Percentiles rank a stretch among this genome's conserved stretches.
These are phyloP conservation scores for Pimpla rufipes DNA, from an alignment of 2,888 invertebrate genomes.

Conservation along the genomic window DNA sequence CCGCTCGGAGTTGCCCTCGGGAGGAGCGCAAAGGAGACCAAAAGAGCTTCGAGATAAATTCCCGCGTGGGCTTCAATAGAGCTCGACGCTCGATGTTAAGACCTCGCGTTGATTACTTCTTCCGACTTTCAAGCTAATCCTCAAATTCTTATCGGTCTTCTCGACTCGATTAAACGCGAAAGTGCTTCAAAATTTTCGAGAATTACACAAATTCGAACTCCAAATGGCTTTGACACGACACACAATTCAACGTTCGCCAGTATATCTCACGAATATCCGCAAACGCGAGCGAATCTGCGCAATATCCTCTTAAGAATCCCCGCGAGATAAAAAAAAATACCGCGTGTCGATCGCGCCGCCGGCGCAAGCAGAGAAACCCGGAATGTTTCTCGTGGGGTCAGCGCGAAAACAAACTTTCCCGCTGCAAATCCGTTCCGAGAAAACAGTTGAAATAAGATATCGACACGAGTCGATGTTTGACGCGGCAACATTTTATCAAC, in stretches of 20 bases:
- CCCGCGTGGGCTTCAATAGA: background rate
- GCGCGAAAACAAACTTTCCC: background rate
- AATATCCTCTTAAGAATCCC: background rate
- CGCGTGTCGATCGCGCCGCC: background rate
- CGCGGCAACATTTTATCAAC: background rate
- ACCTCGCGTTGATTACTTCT: background rate
- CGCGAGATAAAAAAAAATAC: background rate
- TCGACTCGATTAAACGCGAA: background rate
- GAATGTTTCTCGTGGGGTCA: background rate
- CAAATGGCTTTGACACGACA: background rate
- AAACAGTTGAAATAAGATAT: background rate
- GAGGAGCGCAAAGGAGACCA: background rate
- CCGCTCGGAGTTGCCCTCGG: background rate
- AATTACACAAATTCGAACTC: too few relatives aligned
- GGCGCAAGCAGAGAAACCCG: background rate
- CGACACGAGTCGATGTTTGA: background rate
- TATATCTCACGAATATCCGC: background rate
- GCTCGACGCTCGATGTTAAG: background rate
- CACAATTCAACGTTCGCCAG: background rate
- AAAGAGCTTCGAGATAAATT: background rate
- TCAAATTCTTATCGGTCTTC: background rate
- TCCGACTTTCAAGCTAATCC: slow-evolving; percentile 1
- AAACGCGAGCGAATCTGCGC: background rate
- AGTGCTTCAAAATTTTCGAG: too few relatives aligned
- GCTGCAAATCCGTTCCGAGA: background rate